Base-by-base conservation (phyloP, 2,888 invertebrate species). In the Lydus trimaculatus region DNA sequence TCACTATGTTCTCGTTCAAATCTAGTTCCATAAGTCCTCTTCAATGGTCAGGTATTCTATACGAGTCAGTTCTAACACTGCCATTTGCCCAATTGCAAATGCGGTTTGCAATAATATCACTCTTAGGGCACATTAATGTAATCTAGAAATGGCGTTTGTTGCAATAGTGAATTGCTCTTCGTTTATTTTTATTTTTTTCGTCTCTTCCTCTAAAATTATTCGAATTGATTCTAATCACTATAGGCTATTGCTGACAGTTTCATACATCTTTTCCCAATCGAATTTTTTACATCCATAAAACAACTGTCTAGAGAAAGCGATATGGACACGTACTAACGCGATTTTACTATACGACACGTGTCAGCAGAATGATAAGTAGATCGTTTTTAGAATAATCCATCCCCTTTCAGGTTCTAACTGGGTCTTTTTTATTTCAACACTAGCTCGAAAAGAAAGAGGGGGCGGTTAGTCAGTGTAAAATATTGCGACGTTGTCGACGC, bases 21-120 rank as follows among this genome's bases (percentile, higher is more conserved):
- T 82, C 82, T 81, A 79, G 76, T 80, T 79, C 81, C 77, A 79
- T 80, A 79, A 81, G 80, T 81, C 25, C 25, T 64, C 69, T 63
- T 58, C 67, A 68, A 64, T 70, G 75, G 73, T 77, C 76, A 75
- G 75, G 75, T 77, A 69, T 68, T 65, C 63, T 13, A 20, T 48
- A 58, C 33, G 20, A 65, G 64, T 67, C 67, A 61, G 56, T 31
- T 64, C 61, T 61, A n/a, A 65, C 43, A 39, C 59, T 39, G 62
- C 65, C 52, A 56, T 43, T 39, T 43, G 43, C 43, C 56, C 56
- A 56, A 56, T 25, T 8, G 56, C 25, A 3, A 48, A 56, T 25
- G 25, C 13, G 64, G 56, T 20, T 31, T 70, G 62, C 66, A 66
- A 73, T 75, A 75, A 76, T 72, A 73, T 69, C 67, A 73, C 76